Conservation (phyloP, 2,797 vertebrate species). For the Holocentrus rufus region DNA sequence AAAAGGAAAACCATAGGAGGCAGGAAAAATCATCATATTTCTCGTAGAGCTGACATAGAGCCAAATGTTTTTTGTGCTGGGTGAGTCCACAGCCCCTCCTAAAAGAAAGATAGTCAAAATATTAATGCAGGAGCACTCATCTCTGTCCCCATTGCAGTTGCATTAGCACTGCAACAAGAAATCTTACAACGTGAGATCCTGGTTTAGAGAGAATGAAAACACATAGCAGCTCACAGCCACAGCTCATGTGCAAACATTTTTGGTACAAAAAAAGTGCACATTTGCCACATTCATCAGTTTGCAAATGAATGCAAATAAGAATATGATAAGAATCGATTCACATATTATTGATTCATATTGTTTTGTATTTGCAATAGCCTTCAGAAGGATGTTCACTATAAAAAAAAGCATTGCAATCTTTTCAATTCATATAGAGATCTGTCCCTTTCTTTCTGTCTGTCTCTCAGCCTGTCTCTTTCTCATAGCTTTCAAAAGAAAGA, state of each 20-base stretch:
- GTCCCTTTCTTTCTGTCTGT: constrained; percentile 4
- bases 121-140: constrained; percentile 5
- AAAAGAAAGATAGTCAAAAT: constrained; percentile 11
- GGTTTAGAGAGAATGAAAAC: neutral
- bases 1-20: constrained; percentile 25
- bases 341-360: neutral
- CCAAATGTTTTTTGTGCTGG: constrained; percentile 3
- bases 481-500: constrained; percentile 39
- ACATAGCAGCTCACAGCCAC: neutral
- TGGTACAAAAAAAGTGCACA: constrained; percentile 2
- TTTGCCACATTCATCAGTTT: neutral
- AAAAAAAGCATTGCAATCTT: constrained; percentile 23
- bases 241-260: neutral
- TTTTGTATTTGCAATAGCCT: constrained; percentile 31
- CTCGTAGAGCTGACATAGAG: constrained; percentile 4
- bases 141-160: constrained; percentile 5
- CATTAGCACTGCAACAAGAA: neutral
- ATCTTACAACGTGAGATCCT: neutral
- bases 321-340: neutral
- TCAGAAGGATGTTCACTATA: constrained; percentile 27
- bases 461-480: neutral
- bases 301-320: neutral
- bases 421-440: constrained; percentile 18
- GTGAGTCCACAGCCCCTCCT: neutral
- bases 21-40: constrained; percentile 9